Conservation (phyloP, 2,888 invertebrate genomes). For the Dastarcus helophoroides region DNA sequence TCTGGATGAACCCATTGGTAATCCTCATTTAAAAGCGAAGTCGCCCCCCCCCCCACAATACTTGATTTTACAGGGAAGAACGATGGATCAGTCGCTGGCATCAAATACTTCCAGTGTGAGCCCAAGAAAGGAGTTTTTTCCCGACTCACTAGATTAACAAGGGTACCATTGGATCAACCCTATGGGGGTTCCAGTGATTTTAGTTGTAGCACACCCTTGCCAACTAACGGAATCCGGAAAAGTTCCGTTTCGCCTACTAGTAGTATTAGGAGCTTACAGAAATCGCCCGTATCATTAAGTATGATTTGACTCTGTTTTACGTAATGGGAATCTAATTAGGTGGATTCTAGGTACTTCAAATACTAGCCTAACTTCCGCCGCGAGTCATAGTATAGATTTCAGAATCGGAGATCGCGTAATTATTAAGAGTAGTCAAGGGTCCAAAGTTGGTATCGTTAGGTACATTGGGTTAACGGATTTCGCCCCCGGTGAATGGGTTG, state of each 20-base stretch:
- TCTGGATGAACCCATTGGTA: slow-evolving; percentile 88
- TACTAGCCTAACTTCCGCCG: slow-evolving; percentile 38
- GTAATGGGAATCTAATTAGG: neutral
- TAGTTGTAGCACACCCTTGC: slow-evolving; percentile 28
- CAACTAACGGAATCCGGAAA: slow-evolving; percentile 25
- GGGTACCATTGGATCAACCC: slow-evolving; percentile 52
- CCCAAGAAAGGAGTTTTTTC: slow-evolving; percentile 90
- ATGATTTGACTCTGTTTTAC: neutral
- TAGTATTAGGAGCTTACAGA: slow-evolving; percentile 26
- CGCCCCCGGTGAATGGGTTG: slow-evolving; percentile 90
- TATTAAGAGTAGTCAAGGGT: slow-evolving; percentile 74
- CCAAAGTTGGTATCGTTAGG: slow-evolving; percentile 76
- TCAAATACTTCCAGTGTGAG: slow-evolving; percentile 88
- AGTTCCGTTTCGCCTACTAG: slow-evolving; percentile 32
- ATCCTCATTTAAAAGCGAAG: neutral
- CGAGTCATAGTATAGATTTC: slow-evolving; percentile 45
- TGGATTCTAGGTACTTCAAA: slow-evolving; percentile 38
- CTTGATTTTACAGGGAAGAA: slow-evolving; percentile 68
- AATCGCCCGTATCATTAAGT: slow-evolving; percentile 16
- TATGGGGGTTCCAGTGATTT: slow-evolving; percentile 27
- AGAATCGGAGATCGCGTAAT: slow-evolving; percentile 86
- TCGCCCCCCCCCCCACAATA: no score
- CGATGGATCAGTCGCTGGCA: slow-evolving; percentile 88
- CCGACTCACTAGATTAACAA: slow-evolving; percentile 71
- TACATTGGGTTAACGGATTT: slow-evolving; percentile 85